These are phyloP conservation scores for Seriola dumerili DNA, from an alignment of 2,113 vertebrate species.

Conservation along the genomic window DNA sequence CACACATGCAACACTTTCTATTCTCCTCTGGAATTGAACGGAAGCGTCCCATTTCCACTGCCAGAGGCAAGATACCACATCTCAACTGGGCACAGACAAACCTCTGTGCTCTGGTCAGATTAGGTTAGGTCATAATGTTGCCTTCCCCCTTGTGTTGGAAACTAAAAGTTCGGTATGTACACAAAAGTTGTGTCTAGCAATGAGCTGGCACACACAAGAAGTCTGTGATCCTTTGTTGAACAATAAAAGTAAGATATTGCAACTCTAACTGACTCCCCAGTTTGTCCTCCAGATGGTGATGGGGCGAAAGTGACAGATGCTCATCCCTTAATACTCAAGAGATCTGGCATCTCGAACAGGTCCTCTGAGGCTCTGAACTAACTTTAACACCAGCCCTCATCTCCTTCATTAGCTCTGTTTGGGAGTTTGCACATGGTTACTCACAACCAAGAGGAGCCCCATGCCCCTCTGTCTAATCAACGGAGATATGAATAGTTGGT, in stretches of 20 bases:
- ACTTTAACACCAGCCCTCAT: constrained; percentile 46
- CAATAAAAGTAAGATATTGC: constrained; percentile 6
- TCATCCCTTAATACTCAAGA: constrained; percentile 59
- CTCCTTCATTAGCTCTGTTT: constrained; percentile 66
- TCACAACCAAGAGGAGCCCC: constrained; percentile 34
- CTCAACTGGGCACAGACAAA: neutral
- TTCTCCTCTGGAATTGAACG: neutral
- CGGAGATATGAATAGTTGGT: constrained; percentile 25
- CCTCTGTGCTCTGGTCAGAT: neutral
- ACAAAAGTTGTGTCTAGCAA: constrained; percentile 17
- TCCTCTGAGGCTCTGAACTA: constrained; percentile 59
- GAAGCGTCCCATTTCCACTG: neutral
- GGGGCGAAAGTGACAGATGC: constrained; percentile 66
- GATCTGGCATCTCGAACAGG: constrained; percentile 41
- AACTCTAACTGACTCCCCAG: constrained; percentile 30
- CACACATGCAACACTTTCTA: neutral
- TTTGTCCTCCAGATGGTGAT: constrained; percentile 66
- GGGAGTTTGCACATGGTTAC: constrained; percentile 69
- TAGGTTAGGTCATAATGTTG: neutral
- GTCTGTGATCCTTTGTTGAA: constrained; percentile 8
- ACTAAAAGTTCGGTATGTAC: neutral
- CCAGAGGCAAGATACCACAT: constrained; percentile 6
- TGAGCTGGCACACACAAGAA: neutral
- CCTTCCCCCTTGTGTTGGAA: neutral
- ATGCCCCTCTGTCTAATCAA: constrained; percentile 50